Evolutionary conservation across 2,113 vertebrate species (phyloP), one percentile per base, ranked within the genome.

Genomic region (Hoplias malabaricus): DNA sequence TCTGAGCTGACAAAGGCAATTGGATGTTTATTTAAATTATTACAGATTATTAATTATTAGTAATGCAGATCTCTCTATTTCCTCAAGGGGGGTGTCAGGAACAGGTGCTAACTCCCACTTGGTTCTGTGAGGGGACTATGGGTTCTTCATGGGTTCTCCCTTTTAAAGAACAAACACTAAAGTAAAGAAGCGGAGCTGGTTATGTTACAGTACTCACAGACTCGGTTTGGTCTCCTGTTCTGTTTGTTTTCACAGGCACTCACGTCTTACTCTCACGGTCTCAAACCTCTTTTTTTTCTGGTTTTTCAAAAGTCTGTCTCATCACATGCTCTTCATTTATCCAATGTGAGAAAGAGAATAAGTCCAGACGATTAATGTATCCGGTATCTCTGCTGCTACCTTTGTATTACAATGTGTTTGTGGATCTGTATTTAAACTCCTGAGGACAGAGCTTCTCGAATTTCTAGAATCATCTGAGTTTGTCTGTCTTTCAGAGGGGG

Each of bases 1-100:
- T 63, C 31, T 11, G 31, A 21, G 59, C 59, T 36, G 62, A 46
- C 31, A 40, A 61, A 6, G 3, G 31, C 29, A 36, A 19, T 40
- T 61, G 59, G n/a, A 36, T 69, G 19, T 77, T 70, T 62, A 70
- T 78, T 77, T 78, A 69, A 70, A 70, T 78, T 42, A 77, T 46
- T 43, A 53, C 66, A n/a, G n/a, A n/a, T n/a, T n/a, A n/a, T n/a
- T n/a, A n/a, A n/a, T n/a, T 50, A 46, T 70, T 62, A 11, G 48
- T 46, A 69, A 69, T 61, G 36, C 27, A 70, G n/a, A 12, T 50
- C 48, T 69, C 67, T 69, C 16, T 69, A 29, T 66, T 25, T 48
- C 29, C 29, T 46, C 36, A 50, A 54, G 33, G 48, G 5, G 42
- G 6, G 33, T 4, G 46, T 8, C 48, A 16, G 65, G 38, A 78